Base-by-base conservation (phyloP, 2,888 invertebrate genomes). In the Smittia aterrima region DNA sequence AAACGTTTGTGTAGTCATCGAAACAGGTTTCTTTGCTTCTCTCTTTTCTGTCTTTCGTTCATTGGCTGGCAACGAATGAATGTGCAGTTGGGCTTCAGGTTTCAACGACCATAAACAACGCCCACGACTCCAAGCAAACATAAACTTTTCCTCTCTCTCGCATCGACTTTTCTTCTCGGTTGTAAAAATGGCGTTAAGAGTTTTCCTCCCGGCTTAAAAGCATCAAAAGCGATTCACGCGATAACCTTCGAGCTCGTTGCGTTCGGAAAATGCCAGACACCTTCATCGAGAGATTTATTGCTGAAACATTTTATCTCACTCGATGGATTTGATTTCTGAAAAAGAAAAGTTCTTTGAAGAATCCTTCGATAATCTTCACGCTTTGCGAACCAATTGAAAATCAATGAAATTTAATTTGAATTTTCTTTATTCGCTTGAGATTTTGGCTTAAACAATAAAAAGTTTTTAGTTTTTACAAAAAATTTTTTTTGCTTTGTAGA, bases 161-260 rank as follows among this genome's bases (percentile, higher is more conserved):
- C 25, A 2, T 58, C 11, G 13, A 62, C 20, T 40, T 72, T 62
- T 72, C 24, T 40, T 40, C 27, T 32, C 38, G 72, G 27, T 32
- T 22, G 58, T 72, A 72, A 72, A 72, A 72, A 72, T 72, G 72
- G 72, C 72, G 72, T 62, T 72, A 72, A 32, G n/a, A 1, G n/a
- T 54, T 70, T 27, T 22, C 20, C 32, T 62, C 72, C 4, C n/a
- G 38, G n/a, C n/a, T 9, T 32, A 9, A 22, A 62, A 72, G 32
- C 24, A 41, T 72, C 32, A 72, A 72, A 72, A 71, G 70, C 70
- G 68, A 54, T 71, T 71, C 70, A 71, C 72, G 72, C 72, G 72
- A 72, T 72, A 18, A n/a, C 27, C 27, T 27, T 1, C 27, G 64
- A 25, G 4, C 27, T 64, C 27, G 27, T 25, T 22, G 1, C 22